Evolutionary conservation across 2,797 vertebrate genomes (phyloP), one percentile per base, ranked within the genome.

Genomic region (Vultur gryphus): DNA sequence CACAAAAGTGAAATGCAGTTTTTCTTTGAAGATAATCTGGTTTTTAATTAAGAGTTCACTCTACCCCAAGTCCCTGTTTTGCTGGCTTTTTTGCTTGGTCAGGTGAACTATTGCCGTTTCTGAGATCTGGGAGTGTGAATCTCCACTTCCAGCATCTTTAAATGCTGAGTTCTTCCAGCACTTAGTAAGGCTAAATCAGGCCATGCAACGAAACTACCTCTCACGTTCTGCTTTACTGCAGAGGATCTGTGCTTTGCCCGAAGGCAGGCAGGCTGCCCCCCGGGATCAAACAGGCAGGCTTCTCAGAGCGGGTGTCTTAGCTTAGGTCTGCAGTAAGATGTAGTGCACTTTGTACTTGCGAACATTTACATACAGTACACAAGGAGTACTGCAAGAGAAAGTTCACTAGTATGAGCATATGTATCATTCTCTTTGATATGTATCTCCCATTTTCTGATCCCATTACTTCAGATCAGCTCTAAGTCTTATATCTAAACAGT

Each of bases 381-480:
- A 5, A 82, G 61, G 57, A 69, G 43, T 2, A 54, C 84, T 77
- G 87, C 84, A 58, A 66, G 19, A 93, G 69, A 52, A 87, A 76
- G 88, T 87, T 95, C 67, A 44, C 92, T 52, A 29, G 52, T 44
- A 61, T 29, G 54, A 94, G 92, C 35, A 7, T 83, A 87, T 95
- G 79, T 84, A 93, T 93, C 91, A 90, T 93, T 94, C 94, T 72
- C 70, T 93, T 90, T 97, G 91, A 96, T 97, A 95, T 92, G 72
- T 39, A 66, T 96, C 85, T 92, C 75, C 92, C 88, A 37, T 96
- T 97, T 97, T 96, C 96, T 95, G 91, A 89, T 96, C 90, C 92
- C 87, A 73, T 95, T 96, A 91, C 92, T 92, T 92, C 85, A 97
- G 89, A 96, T 96, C 90, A 96, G 89, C 91, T 54, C 37, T 75